These are phyloP conservation scores for Pseudanteris insignis DNA, from an alignment of 2,888 invertebrate species.

Conservation along the genomic window DNA sequence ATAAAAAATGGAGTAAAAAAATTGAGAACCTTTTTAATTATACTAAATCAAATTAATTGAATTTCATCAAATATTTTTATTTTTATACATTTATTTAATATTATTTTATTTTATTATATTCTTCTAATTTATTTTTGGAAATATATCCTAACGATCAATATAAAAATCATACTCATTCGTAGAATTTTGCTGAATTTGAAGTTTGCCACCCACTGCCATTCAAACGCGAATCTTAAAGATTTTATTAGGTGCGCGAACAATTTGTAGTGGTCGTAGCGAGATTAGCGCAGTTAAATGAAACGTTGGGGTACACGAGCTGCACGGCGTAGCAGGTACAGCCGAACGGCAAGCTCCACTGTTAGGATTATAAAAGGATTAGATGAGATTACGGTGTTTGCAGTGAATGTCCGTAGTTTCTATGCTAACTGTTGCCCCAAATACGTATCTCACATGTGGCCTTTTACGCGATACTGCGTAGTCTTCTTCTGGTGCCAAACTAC, in stretches of 20 bases:
- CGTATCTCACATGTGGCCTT: conserved; percentile 51
- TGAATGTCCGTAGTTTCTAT: conserved; percentile 58
- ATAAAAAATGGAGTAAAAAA: too few relatives aligned
- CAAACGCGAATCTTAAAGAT: conserved; percentile 47
- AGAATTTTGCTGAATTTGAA: too few relatives aligned
- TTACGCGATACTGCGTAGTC: conserved; percentile 15
- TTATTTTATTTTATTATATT: too few relatives aligned
- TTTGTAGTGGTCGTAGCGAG: conserved; percentile 44
- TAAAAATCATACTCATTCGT: too few relatives aligned
- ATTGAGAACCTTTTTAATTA: too few relatives aligned
- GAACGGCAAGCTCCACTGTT: conserved; percentile 40
- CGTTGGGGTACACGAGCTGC: conserved; percentile 49
- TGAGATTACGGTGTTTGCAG: conserved; percentile 58
- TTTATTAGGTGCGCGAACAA: conserved; percentile 45
- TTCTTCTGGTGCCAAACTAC: too few relatives aligned
- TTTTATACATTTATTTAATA: too few relatives aligned
- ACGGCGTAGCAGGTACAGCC: conserved; percentile 30
- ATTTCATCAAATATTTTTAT: too few relatives aligned
- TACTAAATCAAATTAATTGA: too few relatives aligned
- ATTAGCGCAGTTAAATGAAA: conserved; percentile 49
- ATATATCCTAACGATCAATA: too few relatives aligned
- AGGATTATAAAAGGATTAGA: conserved; percentile 60
- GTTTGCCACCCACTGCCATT: too few relatives aligned
- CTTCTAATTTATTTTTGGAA: too few relatives aligned
- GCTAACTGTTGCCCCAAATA: conserved; percentile 59